Percentiles rank a stretch among this genome's conserved stretches.
These are phyloP conservation scores for Isotomurus palustris DNA, from an alignment of 2,888 invertebrate species.

Conservation along the genomic window DNA sequence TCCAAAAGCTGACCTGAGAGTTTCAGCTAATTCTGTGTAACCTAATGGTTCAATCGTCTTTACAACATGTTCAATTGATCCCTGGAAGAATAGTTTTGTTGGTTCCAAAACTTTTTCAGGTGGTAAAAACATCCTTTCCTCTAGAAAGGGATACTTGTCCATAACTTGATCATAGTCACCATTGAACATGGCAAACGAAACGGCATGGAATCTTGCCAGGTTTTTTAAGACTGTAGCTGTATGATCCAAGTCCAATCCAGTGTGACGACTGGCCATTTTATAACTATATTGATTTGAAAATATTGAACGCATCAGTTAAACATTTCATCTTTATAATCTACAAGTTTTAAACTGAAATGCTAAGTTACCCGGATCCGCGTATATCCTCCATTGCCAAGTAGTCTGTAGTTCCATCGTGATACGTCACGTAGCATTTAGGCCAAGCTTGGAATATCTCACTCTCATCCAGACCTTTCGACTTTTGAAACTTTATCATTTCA, in stretches of 20 bases:
- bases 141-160: conserved; percentile 34
- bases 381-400: conserved; percentile 29
- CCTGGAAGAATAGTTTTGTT: conserved; percentile 10
- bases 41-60: too few species aligned
- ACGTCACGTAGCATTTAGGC: conserved; percentile 21
- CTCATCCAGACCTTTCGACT: conserved; percentile 6
- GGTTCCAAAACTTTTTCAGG: conserved; percentile 22
- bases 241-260: conserved; percentile 39
- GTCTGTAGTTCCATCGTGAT: conserved; percentile 21
- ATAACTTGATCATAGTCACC: conserved; percentile 37
- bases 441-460: conserved; percentile 15
- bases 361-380: conserved; percentile 13
- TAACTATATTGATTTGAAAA: conserved; percentile 18
- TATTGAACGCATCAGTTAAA: background rate
- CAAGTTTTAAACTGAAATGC: background rate
- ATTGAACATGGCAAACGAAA: conserved; percentile 38
- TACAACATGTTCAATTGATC: conserved; percentile 15
- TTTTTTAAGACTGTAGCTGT: conserved; percentile 20
- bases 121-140: conserved; percentile 29
- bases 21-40: background rate
- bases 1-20: background rate
- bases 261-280: conserved; percentile 35
- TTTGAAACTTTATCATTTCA: conserved; percentile 20
- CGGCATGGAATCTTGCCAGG: conserved; percentile 39
- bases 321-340: background rate